A percentile compares a stretch with the other conserved stretches of the same genome.
phyloP scores from a whole-genome alignment of 1,140 invertebrate species.

The Pseudomyrmex dendroicus region DNA sequence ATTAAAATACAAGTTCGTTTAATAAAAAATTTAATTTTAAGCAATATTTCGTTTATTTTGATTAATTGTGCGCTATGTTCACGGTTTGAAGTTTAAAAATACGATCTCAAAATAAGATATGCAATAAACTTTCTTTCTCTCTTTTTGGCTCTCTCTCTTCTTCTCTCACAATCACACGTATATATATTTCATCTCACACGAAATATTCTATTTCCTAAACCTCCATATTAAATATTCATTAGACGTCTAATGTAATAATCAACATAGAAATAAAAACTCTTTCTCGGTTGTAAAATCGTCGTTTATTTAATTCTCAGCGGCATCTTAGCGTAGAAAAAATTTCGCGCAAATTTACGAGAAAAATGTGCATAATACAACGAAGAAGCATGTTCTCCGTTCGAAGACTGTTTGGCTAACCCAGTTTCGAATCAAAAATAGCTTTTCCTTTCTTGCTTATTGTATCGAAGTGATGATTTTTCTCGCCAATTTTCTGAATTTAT shows the following conservation, averaged over 20 bases:
- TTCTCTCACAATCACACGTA: too few relatives aligned
- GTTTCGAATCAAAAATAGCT: constrained; percentile 72
- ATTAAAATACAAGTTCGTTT: not conserved
- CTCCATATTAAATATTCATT: too few relatives aligned
- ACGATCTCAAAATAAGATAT: too few relatives aligned
- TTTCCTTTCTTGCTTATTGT: constrained; percentile 23
- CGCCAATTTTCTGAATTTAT: constrained; percentile 2
- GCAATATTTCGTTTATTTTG: too few relatives aligned
- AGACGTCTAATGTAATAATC: not conserved
- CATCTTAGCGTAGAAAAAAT: constrained; percentile 19
- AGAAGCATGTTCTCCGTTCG: constrained; percentile 1
- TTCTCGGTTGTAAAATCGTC: constrained; percentile 7
- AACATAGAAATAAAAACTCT: not conserved
- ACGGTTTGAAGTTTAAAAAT: too few relatives aligned
- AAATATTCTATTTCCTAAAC: too few relatives aligned
- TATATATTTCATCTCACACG: too few relatives aligned
- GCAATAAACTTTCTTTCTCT: too few relatives aligned
- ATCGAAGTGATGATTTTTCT: not conserved
- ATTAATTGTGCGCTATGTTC: too few relatives aligned
- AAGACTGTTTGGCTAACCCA: constrained; percentile 72
- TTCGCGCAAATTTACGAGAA: constrained; percentile 13
- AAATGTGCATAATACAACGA: constrained; percentile 50
- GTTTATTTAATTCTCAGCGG: not conserved
- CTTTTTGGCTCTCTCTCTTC: too few relatives aligned
- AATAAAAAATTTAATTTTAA: too few relatives aligned